Base-by-base conservation (phyloP, 2,888 invertebrate species). In the Alloscopus bannaensis region DNA sequence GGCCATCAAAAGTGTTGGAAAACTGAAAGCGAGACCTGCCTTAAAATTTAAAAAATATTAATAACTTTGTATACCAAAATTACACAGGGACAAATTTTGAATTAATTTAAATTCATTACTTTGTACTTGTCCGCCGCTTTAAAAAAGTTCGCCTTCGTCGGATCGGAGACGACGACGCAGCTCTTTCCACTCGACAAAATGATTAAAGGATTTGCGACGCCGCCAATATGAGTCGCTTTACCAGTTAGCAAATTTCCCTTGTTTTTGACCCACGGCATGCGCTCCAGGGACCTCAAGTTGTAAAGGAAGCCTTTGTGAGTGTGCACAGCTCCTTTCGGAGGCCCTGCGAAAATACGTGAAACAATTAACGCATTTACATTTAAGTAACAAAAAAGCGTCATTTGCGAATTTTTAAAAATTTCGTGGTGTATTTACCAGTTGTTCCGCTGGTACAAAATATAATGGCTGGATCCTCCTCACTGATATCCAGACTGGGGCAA, bases 151-250 rank as follows among this genome's bases (percentile, higher is more conserved):
- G 83, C 77, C 42, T 57, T 68, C 1, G 70, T 82, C 4, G 84
- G 62, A 6, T 42, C 69, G 0, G 83, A 68, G 8, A 83, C 80
- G 8, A 82, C 81, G 0, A 84, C 28, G 11, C 31, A n/a, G 0
- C 65, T 65, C 28, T 71, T 75, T n/a, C 84, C 84, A n/a, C 13
- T 3, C 6, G 20, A 18, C 42, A 85, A 8, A 0, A 45, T 4
- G 16, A 68, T 26, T 0, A 83, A 47, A 1, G 81, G 81, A 0
- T 77, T 26, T 0, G 75, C 13, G 0, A 62, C 29, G 8, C 84
- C 84, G 22, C 80, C 73, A n/a, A 84, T 77, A 64, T 85, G 85
- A 0, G 84, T 82, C 6, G 82, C 83, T 62, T 83, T 84, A 29
- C 83, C 55, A 11, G 82, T 66, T 11, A 79, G 4, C 13, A 81